Evolutionary conservation across 92 coral and sea anemone genomes (phyloP), one percentile per base, ranked within the genome.

Genomic region (Bergia sp.): DNA sequence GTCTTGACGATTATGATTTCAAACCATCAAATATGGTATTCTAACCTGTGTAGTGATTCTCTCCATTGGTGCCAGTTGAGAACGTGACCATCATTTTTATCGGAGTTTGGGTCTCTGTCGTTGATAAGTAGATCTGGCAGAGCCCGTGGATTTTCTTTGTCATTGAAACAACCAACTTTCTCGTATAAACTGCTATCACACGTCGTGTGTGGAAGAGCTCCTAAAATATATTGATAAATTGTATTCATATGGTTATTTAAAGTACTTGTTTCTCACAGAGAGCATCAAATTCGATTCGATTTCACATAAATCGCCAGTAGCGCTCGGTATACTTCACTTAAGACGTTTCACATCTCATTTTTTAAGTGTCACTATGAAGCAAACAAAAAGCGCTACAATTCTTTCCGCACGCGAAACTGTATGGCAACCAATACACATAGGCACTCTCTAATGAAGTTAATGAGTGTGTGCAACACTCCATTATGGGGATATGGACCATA

Each of bases 31-130:
- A 18, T 11, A 53, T 53, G 58, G 2, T 53, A 20, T 61, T 57
- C 73, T 36, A 16, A 55, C 85, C 85, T 81, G 50, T 81, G 85
- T 15, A 81, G 39, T 7, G 85, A 81, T 29, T 81, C 73, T n/a
- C 65, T 58, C 85, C 85, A 81, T 16, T 81, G 1, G 7, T 55
- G 37, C 85, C 85, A 81, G 73, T 81, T 7, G 5, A 81, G 36
- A 49, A 81, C 36, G 85, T 81, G 73, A 50, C 50, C 85, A 37
- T 81, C 85, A 38, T 81, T 81, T 8, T 81, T 57, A 73, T 81
- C 85, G 21, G 85, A 57, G n/a, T 1, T 5, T 40, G 36, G 15
- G 21, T 81, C 85, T 58, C 49, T 81, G 73, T 81, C 85, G 11
- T 57, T 81, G 29, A 81, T 50, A 5, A 81, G 85, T 38, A 81